Evolutionary conservation across 2,113 vertebrate species (phyloP).

Genomic region (Callospermophilus lateralis): DNA sequence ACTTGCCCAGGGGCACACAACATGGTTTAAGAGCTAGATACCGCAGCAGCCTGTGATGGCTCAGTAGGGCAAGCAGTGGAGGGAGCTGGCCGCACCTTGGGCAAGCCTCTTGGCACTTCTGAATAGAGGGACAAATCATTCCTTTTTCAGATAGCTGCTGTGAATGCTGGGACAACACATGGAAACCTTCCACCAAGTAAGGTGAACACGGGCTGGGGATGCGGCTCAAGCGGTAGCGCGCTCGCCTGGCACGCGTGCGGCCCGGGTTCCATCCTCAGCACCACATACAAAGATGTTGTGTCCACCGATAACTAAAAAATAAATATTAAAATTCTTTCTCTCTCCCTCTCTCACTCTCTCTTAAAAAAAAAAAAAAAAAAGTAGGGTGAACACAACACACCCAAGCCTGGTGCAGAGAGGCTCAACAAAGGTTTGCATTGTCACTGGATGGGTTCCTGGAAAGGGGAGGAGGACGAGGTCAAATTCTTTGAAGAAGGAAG

Average conservation of each 20-base stretch:
- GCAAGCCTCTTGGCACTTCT: neutral
- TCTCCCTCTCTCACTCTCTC: no score
- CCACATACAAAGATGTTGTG: no score
- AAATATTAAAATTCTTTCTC: no score
- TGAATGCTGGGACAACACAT: neutral
- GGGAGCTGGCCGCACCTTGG: neutral
- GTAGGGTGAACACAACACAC: neutral
- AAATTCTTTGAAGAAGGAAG: conserved; percentile 42
- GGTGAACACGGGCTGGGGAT: no score
- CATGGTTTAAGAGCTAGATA: neutral
- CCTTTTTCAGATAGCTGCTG: neutral
- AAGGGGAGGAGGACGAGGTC: neutral
- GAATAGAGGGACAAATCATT: neutral
- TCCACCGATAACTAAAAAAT: no score
- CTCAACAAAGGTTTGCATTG: neutral
- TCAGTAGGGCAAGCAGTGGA: neutral
- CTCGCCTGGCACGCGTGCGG: no score
- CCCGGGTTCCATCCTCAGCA: no score
- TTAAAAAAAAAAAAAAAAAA: no score
- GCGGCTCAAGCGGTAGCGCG: no score
- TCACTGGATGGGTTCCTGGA: neutral
- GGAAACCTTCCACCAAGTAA: neutral
- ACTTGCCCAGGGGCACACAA: neutral
- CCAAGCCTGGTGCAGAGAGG: neutral
- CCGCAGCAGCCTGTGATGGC: neutral